A percentile compares a stretch with the other conserved stretches of the same genome.
Evolutionary conservation across 2,888 invertebrate genomes (phyloP).

Genomic region (Plagodis dolabraria): DNA sequence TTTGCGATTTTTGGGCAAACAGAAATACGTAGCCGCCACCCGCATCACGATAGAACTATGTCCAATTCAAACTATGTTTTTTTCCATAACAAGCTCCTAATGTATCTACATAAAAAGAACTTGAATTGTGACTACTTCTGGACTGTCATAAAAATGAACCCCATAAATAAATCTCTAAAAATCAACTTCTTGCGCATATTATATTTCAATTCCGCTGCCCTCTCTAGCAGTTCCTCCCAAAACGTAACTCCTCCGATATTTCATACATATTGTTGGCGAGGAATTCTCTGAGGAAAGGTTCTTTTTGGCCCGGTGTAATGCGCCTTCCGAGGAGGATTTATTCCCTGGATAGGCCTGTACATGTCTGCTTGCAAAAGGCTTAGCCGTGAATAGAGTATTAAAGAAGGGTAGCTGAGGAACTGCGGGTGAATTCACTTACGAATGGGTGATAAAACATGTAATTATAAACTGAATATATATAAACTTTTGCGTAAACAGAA

Average conservation of each 20-base stretch:
- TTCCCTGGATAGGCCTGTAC: constrained; percentile 27
- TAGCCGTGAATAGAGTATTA: constrained; percentile 24
- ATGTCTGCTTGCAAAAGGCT: constrained; percentile 27
- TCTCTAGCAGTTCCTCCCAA: not conserved
- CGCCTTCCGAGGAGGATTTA: constrained; percentile 20
- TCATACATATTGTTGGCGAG: constrained; percentile 17
- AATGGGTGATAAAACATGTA: not conserved
- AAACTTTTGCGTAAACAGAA: too few relatives aligned
- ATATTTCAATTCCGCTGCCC: constrained; percentile 14
- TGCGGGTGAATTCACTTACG: constrained; percentile 1
- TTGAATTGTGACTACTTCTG: too few relatives aligned
- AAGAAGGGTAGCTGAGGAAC: constrained; percentile 13
- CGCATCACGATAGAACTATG: too few relatives aligned
- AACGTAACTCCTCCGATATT: constrained; percentile 16
- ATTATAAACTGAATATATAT: too few relatives aligned
- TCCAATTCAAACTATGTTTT: too few relatives aligned
- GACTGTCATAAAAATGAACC: constrained; percentile 1
- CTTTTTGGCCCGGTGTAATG: constrained; percentile 18
- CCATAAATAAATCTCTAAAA: constrained; percentile 8
- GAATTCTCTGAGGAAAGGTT: constrained; percentile 3
- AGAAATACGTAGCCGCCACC: too few relatives aligned
- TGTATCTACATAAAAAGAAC: too few relatives aligned
- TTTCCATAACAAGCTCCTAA: too few relatives aligned
- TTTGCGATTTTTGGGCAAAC: too few relatives aligned
- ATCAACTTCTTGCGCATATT: not conserved